Conservation (phyloP, 2,113 vertebrate genomes). For the Cacatua alba region DNA sequence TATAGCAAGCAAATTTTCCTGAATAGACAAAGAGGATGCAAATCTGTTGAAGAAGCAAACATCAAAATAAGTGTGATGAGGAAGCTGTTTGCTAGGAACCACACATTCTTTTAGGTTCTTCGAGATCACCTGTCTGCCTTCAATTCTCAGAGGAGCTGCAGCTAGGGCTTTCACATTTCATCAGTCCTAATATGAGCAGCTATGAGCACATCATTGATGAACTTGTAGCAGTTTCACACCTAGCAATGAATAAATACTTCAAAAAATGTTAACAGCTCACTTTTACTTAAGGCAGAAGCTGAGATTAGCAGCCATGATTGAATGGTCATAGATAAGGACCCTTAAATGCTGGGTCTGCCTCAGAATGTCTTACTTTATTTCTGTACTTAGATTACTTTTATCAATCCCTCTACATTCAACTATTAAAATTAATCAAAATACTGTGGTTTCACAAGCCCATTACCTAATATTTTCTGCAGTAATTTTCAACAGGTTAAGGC, state of each 20-base stretch:
- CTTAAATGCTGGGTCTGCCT: neutral
- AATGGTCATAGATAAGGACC: neutral
- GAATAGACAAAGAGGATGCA: neutral
- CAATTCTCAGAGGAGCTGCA: neutral
- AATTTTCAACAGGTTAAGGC: neutral
- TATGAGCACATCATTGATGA: neutral
- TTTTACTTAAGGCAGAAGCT: neutral
- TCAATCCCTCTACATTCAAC: neutral
- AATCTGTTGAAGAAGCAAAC: neutral
- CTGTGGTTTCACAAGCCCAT: neutral
- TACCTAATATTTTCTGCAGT: neutral
- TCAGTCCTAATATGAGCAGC: neutral
- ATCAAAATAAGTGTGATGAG: neutral
- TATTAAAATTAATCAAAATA: neutral
- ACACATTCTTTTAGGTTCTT: neutral
- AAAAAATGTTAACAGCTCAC: neutral
- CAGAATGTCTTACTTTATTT: neutral
- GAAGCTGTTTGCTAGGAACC: neutral
- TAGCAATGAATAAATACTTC: neutral
- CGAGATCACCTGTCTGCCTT: neutral
- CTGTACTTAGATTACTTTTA: neutral
- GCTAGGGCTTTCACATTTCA: neutral
- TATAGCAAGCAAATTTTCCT: neutral
- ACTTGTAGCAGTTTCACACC: neutral
- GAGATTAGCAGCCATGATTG: neutral